These are phyloP conservation scores for Drosophila serrata DNA, from an alignment of 1,140 invertebrate genomes.

Conservation along the genomic window DNA sequence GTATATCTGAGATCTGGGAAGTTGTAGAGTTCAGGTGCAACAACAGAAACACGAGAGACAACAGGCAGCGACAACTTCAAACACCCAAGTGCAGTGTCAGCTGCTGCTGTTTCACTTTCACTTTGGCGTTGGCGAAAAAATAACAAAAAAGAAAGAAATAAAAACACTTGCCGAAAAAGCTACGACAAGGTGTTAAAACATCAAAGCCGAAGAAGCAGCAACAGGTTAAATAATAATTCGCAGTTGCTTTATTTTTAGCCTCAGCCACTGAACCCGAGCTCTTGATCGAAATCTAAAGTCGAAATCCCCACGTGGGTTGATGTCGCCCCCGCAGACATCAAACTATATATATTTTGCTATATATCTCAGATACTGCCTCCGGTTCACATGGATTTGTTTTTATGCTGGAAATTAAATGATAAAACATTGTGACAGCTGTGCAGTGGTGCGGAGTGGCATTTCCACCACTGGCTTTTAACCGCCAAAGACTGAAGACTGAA, in stretches of 20 bases:
- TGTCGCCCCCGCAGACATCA: slow-evolving; percentile 29
- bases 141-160: too few species aligned
- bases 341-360: slow-evolving; percentile 10
- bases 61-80: slow-evolving; percentile 57
- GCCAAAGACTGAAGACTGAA: slow-evolving; percentile 2
- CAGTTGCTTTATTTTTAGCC: slow-evolving; percentile 67
- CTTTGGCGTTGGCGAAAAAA: slow-evolving; percentile 69
- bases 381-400: slow-evolving; percentile 79
- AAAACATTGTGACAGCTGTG: slow-evolving; percentile 82
- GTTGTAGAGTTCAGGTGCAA: slow-evolving; percentile 79
- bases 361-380: slow-evolving; percentile 3
- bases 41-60: slow-evolving; percentile 28
- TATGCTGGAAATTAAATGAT: slow-evolving; percentile 84
- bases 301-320: slow-evolving; percentile 14
- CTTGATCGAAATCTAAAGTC: slow-evolving; percentile 13
- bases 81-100: slow-evolving; percentile 75
- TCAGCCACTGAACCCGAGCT: slow-evolving; percentile 55
- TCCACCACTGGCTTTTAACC: slow-evolving; percentile 37
- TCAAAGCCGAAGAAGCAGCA: slow-evolving; percentile 55
- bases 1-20: slow-evolving; percentile 48
- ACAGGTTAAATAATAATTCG: slow-evolving; percentile 77
- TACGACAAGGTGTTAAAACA: slow-evolving; percentile 48
- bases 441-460: slow-evolving; percentile 70
- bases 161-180: slow-evolving; percentile 73
- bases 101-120: slow-evolving; percentile 71